Base-by-base conservation (phyloP, 2,888 invertebrate species). In the Choristoneura rosaceana region DNA sequence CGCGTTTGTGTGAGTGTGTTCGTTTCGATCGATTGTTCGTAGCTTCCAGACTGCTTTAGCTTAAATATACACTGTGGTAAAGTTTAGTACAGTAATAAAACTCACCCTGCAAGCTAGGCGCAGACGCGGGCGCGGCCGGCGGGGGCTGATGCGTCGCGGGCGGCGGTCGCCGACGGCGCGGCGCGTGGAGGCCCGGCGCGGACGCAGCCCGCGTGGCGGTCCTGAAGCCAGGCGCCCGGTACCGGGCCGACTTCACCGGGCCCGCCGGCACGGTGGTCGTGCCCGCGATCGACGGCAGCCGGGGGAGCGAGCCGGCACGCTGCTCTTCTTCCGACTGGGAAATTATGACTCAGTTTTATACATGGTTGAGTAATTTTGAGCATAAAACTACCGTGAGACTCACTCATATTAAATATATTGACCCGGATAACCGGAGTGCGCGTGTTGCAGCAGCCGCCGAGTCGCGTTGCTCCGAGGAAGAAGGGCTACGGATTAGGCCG, bases 191-290 rank as follows among this genome's bases (percentile, higher is more conserved):
- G 0, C 97, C 97, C 2, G 97, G 96, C 0, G 97, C 96, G 17
- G 96, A 97, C 9, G 96, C 96, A 0, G 97, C 96, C 45, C 97
- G 93, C 78, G 97, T 97, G 0, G 97, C 96, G 59, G 97, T 95
- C 47, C 95, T 95, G 90, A 97, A 97, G 1, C 97, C 98, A 0
- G 98, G 98, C 1, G 98, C 97, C 4, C 98, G 94, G 87, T 98
- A 98, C 52, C 98, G 94, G 58, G 98, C 98, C 67, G 98, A 98
- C 86, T 98, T 98, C 61, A 97, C 98, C 76, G 96, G 89, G 55
- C 95, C 95, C 3, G 93, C 97, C 70, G 96, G 88, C 52, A 89
- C 93, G 4, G 94, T 90, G 83, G 88, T 80, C 86, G 94, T 80
- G 8, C 87, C 91, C 12, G 91, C 87, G 77, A 93, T 84, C 0